These are phyloP conservation scores for Chaenodraco wilsoni DNA, from an alignment of 2,797 vertebrate genomes.

Conservation along the genomic window DNA sequence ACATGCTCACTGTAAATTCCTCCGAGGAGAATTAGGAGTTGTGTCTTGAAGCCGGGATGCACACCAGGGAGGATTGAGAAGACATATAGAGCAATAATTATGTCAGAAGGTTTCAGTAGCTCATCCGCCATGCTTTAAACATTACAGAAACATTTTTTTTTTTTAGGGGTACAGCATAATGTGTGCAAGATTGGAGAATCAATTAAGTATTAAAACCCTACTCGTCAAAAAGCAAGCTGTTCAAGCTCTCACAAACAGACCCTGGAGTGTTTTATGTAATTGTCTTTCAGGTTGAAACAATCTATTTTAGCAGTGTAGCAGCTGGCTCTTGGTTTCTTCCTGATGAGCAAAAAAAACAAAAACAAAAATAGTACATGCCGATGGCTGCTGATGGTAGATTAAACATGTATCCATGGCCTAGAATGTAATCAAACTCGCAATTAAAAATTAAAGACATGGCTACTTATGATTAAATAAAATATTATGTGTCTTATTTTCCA, in stretches of 20 bases:
- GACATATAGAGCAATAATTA: constrained; percentile 56
- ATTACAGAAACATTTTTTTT: constrained; percentile 32
- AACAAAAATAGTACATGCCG: constrained; percentile 17
- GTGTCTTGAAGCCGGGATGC: constrained; percentile 68
- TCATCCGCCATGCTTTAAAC: constrained; percentile 52
- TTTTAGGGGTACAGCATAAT: constrained; percentile 21
- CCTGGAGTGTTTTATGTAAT: constrained; percentile 58
- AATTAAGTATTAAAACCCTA: constrained; percentile 48
- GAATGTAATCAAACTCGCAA: constrained; percentile 75
- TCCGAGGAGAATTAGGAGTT: constrained; percentile 78
- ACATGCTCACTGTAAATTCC: constrained; percentile 70
- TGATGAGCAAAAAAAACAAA: constrained; percentile 50
- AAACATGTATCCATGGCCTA: constrained; percentile 76
- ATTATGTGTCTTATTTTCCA: constrained; percentile 40
- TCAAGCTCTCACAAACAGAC: constrained; percentile 28
- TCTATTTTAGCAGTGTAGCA: constrained; percentile 59
- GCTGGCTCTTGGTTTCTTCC: constrained; percentile 59
- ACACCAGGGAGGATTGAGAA: constrained; percentile 66
- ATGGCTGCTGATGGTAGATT: constrained; percentile 70
- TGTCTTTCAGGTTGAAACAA: constrained; percentile 62
- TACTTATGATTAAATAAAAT: constrained; percentile 73
- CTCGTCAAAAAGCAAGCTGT: constrained; percentile 43
- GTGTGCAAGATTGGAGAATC: constrained; percentile 16
- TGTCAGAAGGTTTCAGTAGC: constrained; percentile 41
- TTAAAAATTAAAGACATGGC: constrained; percentile 71